Conservation (phyloP, 2,113 vertebrate genomes). For the Piaya cayana region DNA sequence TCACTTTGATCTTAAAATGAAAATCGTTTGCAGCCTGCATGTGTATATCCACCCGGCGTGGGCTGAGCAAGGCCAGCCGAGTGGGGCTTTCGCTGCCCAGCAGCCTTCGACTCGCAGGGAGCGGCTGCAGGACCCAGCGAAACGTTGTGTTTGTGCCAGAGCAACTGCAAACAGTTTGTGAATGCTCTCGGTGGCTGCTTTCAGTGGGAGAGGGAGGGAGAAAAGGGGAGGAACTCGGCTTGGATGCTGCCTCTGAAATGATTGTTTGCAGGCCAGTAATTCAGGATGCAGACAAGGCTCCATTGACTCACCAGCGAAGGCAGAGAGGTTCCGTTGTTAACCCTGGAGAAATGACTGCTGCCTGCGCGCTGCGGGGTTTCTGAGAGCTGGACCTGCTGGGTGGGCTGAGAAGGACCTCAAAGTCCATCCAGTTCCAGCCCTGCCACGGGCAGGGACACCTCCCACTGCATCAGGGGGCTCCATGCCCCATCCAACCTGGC, state of each 20-base stretch:
- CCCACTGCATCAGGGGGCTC: too few relatives aligned
- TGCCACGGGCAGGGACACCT: too few relatives aligned
- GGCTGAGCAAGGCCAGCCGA: background rate
- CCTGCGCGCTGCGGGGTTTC: rapidly evolving
- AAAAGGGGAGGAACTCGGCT: background rate
- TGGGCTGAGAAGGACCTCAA: too few relatives aligned
- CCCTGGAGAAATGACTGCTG: background rate
- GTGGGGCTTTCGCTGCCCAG: background rate
- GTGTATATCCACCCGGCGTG: rapidly evolving
- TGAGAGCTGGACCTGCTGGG: rapidly evolving
- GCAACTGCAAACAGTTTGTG: background rate
- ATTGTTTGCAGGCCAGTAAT: background rate
- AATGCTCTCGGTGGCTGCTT: background rate
- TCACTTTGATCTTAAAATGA: background rate
- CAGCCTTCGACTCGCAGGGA: background rate
- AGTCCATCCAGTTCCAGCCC: too few relatives aligned
- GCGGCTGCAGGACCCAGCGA: rapidly evolving
- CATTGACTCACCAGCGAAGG: background rate
- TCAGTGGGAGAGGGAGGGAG: background rate
- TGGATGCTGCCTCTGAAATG: background rate
- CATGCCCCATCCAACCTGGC: too few relatives aligned
- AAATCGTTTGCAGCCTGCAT: background rate
- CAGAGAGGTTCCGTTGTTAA: rapidly evolving
- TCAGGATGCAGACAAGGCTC: background rate
- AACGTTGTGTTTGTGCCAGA: background rate